Base-by-base conservation (phyloP, 37 sponge, comb jelly and placozoan species). In the Beroe ovata region DNA sequence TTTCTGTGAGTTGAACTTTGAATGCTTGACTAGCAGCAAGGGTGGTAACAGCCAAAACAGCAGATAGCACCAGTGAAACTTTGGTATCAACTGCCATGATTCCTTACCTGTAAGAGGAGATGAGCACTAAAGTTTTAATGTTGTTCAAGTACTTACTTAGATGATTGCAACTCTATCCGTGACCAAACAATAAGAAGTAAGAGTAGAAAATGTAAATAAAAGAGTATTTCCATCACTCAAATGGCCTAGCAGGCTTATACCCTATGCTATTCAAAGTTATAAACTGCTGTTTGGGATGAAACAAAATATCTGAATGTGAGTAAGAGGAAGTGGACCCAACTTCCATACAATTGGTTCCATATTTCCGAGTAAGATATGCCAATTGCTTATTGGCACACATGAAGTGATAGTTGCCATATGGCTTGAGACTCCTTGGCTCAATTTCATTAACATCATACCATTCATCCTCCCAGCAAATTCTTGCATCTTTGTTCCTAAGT, bases 1-100 rank as follows among this genome's bases (percentile, higher is more conserved):
- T 40, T 20, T 77, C 84, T 32, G 84, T 35, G 1, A 77, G 84
- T 39, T 77, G 84, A 41, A 8, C 47, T 25, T 77, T 77, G 38
- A 77, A 77, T 21, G 54, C 25, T 29, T 77, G 84, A 35, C 84
- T 77, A 4, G 84, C 84, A 42, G 84, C 84, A 30, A 77, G 84
- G 0, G 84, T 77, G 1, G 84, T 77, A 21, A 77, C 38, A 39
- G 84, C 42, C 84, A 77, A 29, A 11, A 42, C 84, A 77, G 54
- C 16, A 23, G 84, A 77, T n/a, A 77, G 84, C n/a, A 39, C 28
- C 35, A 77, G 38, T 1, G 84, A 77, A 32, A 77, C 84, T 21
- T 39, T 77, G 14, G 84, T 77, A 25, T 33, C 35, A 42, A 77
- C 54, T 42, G 84, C 54, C 84, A 77, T 77, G 54, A 47, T 47